Base-by-base conservation (phyloP, 2,888 invertebrate genomes). In the Limnephilus marmoratus region DNA sequence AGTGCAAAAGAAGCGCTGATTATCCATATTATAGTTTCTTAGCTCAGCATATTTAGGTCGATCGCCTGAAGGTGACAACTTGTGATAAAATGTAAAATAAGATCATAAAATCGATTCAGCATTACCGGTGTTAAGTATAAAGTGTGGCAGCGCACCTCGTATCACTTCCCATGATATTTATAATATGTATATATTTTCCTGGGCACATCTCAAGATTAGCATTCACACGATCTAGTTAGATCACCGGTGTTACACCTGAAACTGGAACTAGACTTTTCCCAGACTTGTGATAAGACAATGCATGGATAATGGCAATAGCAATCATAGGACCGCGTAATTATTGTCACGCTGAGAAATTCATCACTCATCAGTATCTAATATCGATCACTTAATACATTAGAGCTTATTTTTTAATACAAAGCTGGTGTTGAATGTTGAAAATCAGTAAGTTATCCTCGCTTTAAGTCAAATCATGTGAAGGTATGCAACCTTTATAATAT, bases 201-300 rank as follows among this genome's bases (percentile, higher is more conserved):
- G 53, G 31, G 68, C 83, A 68, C 29, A 53, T 87, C 49, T 53
- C 53, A 87, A 87, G 68, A 24, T 68, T 68, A 68, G 29, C 49
- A 87, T 49, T 87, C 87, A 87, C 87, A 87, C 87, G 87, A 87
- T 87, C 87, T 34, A 87, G 87, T 87, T 87, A 87, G 83, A 68
- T 68, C 68, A n/a, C 68, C n/a, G 68, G 68, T 24, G 24, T 68
- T 68, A 68, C 68, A n/a, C 68, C 24, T 68, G n/a, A n/a, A 68
- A 68, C 24, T 68, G 68, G 68, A n/a, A 24, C 68, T 68, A 24
- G 9, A 68, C 68, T 68, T 68, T 68, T 68, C 68, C 68, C 68
- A 68, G 68, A 68, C 68, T 68, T 68, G 68, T 68, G 68, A 68
- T 68, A 68, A 68, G 68, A 24, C 68, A 68, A 24, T 68, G 68